Evolutionary conservation across 2,888 invertebrate genomes (phyloP).

Genomic region (Opisthograptis luteolata): DNA sequence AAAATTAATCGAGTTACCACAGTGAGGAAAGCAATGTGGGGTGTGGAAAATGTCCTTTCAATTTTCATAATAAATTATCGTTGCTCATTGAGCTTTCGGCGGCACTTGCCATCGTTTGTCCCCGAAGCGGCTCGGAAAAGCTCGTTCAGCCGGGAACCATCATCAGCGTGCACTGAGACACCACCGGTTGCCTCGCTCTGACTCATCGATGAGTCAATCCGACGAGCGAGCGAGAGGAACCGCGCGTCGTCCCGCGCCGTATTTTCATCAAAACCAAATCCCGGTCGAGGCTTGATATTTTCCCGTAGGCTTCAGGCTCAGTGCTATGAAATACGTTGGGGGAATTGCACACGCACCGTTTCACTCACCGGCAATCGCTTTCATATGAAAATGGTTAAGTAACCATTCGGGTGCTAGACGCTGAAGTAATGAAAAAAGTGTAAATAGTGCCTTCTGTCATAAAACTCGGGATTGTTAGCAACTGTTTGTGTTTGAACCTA

Average conservation of each 20-base stretch:
- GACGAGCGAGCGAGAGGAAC: conserved; percentile 58
- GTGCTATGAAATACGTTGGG: conserved; percentile 63
- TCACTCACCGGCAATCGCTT: conserved; percentile 48
- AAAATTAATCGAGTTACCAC: conserved; percentile 39
- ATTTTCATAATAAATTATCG: conserved; percentile 68
- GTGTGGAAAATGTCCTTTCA: conserved; percentile 64
- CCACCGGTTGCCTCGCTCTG: conserved; percentile 55
- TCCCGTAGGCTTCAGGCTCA: conserved; percentile 77
- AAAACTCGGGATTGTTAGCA: conserved; percentile 19
- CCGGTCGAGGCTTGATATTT: conserved; percentile 77
- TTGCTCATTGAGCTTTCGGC: conserved; percentile 76
- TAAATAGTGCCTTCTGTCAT: conserved; percentile 31
- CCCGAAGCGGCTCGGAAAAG: conserved; percentile 52
- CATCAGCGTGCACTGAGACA: conserved; percentile 31
- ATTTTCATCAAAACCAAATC: conserved; percentile 63
- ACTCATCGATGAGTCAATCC: conserved; percentile 58
- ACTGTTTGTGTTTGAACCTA: conserved; percentile 13
- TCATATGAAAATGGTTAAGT: conserved; percentile 74
- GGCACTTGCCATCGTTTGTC: conserved; percentile 51
- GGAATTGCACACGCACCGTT: conserved; percentile 42
- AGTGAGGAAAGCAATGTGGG: conserved; percentile 41
- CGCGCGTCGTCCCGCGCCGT: conserved; percentile 45
- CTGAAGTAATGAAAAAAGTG: conserved; percentile 41
- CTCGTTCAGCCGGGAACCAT: conserved; percentile 44
- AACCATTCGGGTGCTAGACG: conserved; percentile 53